Evolutionary conservation across 1,140 invertebrate genomes (phyloP).

Genomic region (Cydia pomonella): DNA sequence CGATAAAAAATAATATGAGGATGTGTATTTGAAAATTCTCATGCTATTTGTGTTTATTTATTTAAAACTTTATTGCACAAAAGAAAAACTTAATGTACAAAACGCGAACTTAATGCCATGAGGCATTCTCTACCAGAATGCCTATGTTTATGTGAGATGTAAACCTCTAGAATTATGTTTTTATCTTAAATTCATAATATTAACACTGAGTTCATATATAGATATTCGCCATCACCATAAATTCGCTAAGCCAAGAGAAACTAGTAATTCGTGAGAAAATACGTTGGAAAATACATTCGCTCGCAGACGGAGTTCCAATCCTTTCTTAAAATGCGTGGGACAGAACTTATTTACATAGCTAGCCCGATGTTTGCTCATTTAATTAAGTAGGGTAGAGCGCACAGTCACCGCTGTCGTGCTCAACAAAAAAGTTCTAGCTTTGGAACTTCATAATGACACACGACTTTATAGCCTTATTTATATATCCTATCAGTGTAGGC

Average conservation of each 20-base stretch:
- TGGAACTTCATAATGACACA: background rate
- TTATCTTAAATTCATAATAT: too few relatives aligned
- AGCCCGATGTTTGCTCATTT: constrained; percentile 14
- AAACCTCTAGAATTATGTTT: too few relatives aligned
- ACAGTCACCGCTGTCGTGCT: background rate
- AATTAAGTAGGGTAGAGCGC: constrained; percentile 16
- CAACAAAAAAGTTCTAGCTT: background rate
- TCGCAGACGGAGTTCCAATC: constrained; percentile 18
- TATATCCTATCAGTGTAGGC: too few relatives aligned
- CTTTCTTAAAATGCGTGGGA: constrained; percentile 22
- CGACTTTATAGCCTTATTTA: background rate
- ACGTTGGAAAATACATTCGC: constrained; percentile 14
- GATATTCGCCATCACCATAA: background rate
- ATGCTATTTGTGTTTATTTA: too few relatives aligned
- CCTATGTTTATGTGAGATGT: too few relatives aligned
- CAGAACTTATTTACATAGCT: constrained; percentile 31
- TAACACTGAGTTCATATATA: background rate
- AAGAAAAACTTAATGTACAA: too few relatives aligned
- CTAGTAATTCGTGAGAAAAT: background rate
- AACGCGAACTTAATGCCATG: too few relatives aligned
- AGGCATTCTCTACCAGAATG: too few relatives aligned
- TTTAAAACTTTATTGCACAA: too few relatives aligned
- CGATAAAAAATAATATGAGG: too few relatives aligned
- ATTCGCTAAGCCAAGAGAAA: constrained; percentile 1
- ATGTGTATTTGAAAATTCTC: too few relatives aligned